Conservation (phyloP, 2,888 invertebrate genomes). For the Tipula helvola region DNA sequence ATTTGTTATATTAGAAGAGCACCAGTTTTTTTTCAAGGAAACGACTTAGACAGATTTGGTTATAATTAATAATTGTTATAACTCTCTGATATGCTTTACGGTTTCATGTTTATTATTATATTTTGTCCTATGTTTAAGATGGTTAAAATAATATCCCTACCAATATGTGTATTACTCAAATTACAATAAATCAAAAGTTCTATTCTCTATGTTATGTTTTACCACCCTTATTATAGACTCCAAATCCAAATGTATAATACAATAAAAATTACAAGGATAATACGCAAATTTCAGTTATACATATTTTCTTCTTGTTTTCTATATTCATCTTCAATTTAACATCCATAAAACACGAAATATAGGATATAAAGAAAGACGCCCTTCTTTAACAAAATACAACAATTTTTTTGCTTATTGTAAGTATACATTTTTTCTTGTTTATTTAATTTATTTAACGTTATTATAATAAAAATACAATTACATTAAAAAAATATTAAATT, state of each 20-base stretch:
- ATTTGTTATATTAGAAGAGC: no score
- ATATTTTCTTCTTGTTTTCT: not conserved
- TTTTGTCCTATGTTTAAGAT: not conserved
- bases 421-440: not conserved
- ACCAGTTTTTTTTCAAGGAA: no score
- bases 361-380: not conserved
- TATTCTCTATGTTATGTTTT: not conserved
- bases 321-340: not conserved
- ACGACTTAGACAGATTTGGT: no score
- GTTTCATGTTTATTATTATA: no score
- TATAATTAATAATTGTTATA: no score
- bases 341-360: not conserved
- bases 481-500: not conserved
- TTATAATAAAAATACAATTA: not conserved
- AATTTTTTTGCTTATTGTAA: not conserved
- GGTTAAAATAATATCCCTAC: not conserved
- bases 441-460: not conserved
- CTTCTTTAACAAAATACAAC: not conserved
- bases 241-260: not conserved
- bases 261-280: not conserved
- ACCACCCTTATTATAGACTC: not conserved
- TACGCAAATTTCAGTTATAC: not conserved
- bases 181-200: not conserved
- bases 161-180: not conserved
- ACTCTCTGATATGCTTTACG: no score